phyloP scores from a whole-genome alignment of 2,888 invertebrate species.

The Cephus pulcher region DNA sequence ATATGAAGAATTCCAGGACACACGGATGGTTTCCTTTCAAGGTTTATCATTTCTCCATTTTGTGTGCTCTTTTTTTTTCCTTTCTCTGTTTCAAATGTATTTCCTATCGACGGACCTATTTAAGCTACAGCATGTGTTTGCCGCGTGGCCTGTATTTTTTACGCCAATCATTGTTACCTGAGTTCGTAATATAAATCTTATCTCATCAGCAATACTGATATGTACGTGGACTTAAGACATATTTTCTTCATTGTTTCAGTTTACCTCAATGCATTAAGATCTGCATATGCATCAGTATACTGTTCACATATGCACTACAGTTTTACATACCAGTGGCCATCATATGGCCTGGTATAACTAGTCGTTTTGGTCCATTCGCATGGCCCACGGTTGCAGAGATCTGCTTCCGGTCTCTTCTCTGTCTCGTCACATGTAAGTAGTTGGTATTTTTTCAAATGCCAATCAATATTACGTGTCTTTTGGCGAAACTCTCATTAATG shows the following conservation, averaged over 20 bases:
- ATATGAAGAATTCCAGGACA: slow-evolving; percentile 42
- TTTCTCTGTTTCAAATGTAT: background rate
- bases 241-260: slow-evolving; percentile 66
- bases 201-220: background rate
- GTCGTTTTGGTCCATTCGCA: slow-evolving; percentile 70
- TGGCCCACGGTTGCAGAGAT: slow-evolving; percentile 76
- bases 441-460: slow-evolving; percentile 3
- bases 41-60: slow-evolving; percentile 26
- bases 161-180: background rate
- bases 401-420: slow-evolving; percentile 77
- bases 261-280: slow-evolving; percentile 84
- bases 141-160: background rate
- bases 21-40: slow-evolving; percentile 30
- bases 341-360: slow-evolving; percentile 80
- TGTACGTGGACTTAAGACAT: background rate
- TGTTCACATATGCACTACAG: slow-evolving; percentile 93
- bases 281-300: slow-evolving; percentile 87
- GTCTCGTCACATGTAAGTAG: slow-evolving; percentile 86
- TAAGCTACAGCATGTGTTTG: background rate
- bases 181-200: background rate
- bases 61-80: slow-evolving; percentile 1
- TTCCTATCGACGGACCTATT: background rate
- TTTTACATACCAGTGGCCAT: slow-evolving; percentile 95
- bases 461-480: slow-evolving; percentile 3
- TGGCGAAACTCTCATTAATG: slow-evolving; percentile 9